Evolutionary conservation across 2,797 vertebrate species (phyloP).

Genomic region (Clarias pachynema): DNA sequence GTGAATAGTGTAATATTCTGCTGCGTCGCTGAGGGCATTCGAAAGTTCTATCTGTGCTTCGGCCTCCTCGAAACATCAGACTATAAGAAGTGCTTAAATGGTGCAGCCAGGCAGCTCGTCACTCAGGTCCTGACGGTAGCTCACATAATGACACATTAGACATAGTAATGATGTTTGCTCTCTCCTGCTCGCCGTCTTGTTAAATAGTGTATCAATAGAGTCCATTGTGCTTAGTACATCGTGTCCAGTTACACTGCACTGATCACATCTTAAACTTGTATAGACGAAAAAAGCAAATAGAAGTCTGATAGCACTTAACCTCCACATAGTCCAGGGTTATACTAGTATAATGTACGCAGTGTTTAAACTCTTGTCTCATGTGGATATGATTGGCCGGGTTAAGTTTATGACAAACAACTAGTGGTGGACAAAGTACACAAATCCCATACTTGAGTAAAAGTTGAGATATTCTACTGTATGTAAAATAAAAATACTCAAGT

Average conservation of each 20-base stretch:
- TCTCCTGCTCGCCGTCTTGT: constrained; percentile 34
- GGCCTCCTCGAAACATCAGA: constrained; percentile 66
- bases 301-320: constrained; percentile 17
- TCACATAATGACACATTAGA: constrained; percentile 74
- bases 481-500: too few relatives aligned
- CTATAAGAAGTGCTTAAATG: constrained; percentile 72
- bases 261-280: constrained; percentile 41
- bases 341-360: neutral
- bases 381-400: neutral
- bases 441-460: too few relatives aligned
- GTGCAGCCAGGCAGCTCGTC: constrained; percentile 77
- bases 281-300: constrained; percentile 39
- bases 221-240: constrained; percentile 39
- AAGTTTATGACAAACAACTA: neutral
- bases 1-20: neutral
- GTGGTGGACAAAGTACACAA: too few relatives aligned
- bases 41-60: neutral
- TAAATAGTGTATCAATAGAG: constrained; percentile 44
- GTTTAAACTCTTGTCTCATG: neutral
- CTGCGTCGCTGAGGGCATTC: constrained; percentile 3
- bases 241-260: constrained; percentile 43
- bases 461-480: too few relatives aligned
- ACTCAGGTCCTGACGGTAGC: constrained; percentile 79
- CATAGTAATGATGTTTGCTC: constrained; percentile 75
- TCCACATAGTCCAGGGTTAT: neutral